Evolutionary conservation across 35 echinoderm and acorn worm species (phyloP).

Genomic region (Ptychodera flava): DNA sequence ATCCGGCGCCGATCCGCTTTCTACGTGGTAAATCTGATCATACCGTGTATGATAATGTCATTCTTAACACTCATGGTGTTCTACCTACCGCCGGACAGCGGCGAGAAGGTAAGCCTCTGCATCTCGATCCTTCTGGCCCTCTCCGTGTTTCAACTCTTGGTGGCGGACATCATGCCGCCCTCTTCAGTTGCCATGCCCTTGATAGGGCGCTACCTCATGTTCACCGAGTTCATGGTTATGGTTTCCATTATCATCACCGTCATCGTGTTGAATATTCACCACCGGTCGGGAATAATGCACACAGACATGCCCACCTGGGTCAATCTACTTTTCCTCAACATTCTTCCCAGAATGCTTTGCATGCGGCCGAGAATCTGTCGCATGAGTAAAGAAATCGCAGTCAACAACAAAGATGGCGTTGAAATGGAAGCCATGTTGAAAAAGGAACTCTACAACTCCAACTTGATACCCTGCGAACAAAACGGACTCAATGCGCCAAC

Average conservation of each 20-base stretch:
- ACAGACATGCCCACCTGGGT: slow-evolving; percentile 62
- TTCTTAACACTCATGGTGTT: slow-evolving; percentile 12
- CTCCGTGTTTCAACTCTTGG: slow-evolving; percentile 26
- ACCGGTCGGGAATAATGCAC: slow-evolving; percentile 64
- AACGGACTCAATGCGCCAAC: not conserved
- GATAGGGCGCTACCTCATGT: slow-evolving; percentile 92
- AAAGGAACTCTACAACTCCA: not conserved
- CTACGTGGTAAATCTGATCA: not conserved
- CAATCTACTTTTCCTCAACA: slow-evolving; percentile 45
- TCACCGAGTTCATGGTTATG: slow-evolving; percentile 92
- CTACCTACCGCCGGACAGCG: slow-evolving; percentile 18
- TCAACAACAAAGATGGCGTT: not conserved
- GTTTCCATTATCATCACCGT: slow-evolving; percentile 84
- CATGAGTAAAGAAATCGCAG: not conserved
- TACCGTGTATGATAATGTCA: not conserved
- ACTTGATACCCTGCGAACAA: not conserved
- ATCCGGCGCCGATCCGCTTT: not conserved
- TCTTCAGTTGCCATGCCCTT: slow-evolving; percentile 76
- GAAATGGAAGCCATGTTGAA: not conserved
- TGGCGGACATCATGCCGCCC: slow-evolving; percentile 12
- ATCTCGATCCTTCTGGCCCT: slow-evolving; percentile 26
- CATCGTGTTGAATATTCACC: slow-evolving; percentile 90
- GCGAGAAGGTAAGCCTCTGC: slow-evolving; percentile 6
- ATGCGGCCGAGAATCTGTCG: slow-evolving; percentile 29
- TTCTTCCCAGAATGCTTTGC: slow-evolving; percentile 59